phyloP scores from a whole-genome alignment of 2,888 invertebrate species.

The Sarcophaga variegata region DNA sequence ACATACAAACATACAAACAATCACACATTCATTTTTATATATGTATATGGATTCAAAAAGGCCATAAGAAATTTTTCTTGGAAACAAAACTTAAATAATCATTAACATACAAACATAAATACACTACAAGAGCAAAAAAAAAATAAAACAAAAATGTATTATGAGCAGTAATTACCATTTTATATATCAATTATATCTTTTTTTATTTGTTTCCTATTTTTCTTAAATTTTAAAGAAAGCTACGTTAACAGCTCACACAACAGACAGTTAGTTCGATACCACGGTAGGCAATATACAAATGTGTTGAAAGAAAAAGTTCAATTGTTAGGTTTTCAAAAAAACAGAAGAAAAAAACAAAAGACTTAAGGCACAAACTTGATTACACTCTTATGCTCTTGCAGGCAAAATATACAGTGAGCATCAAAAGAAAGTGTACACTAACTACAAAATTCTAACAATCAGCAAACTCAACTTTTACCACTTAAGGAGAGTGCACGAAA shows the following conservation, averaged over 20 bases:
- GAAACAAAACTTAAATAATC: slow-evolving; percentile 28
- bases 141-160: background rate
- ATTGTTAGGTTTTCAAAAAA: slow-evolving; percentile 6
- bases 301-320: slow-evolving; percentile 51
- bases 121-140: background rate
- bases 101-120: slow-evolving; percentile 30
- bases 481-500: no score
- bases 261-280: background rate
- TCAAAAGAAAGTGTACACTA: no score
- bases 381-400: background rate
- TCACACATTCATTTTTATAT: no score
- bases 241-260: background rate
- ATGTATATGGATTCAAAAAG: no score
- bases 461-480: no score
- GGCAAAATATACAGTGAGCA: background rate
- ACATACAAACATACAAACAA: no score
- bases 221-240: background rate
- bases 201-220: background rate
- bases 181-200: slow-evolving; percentile 38
- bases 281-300: background rate
- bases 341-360: slow-evolving; percentile 57
- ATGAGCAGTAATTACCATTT: slow-evolving; percentile 24
- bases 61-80: background rate
- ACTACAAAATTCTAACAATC: no score
- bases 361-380: slow-evolving; percentile 57